Base-by-base conservation (phyloP, 1,140 invertebrate species). In the Zaprionus ghesquierei region DNA sequence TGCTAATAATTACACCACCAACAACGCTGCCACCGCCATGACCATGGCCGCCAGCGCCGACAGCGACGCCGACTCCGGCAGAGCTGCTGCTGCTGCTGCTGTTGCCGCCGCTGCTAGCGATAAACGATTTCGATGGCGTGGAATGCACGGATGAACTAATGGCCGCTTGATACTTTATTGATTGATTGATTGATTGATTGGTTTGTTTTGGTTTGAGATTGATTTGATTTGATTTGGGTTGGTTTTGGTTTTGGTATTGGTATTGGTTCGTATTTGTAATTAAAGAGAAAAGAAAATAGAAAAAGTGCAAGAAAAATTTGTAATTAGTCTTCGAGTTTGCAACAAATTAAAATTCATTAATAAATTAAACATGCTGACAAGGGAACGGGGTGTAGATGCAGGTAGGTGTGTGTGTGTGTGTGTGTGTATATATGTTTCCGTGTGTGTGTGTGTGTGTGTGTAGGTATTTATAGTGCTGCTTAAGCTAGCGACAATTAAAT, bases 81-180 rank as follows among this genome's bases (percentile, higher is more conserved):
- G 31, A 15, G 35, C 77, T 35, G 72, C 72, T 70, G 56, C 53
- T 77, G 27, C 9, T 29, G 46, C 62, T 62, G 55, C 56, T 75
- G 60, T 62, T 75, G 38, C 46, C 44, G 44, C 56, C 55, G 73
- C 81, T 84, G 70, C 75, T 87, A 70, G 79, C 89, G 63, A 92
- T 91, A 92, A 94, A 94, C 53, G 94, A 94, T 91, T 94, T 94
- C 78, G 94, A 94, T 49, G 94, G 94, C 59, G 94, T 94, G 86
- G 93, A 94, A 90, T 94, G 93, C 70, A 92, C 93, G 69, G 94
- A 92, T 90, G 90, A 94, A 79, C 89, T 92, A 74, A 92, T 90
- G 89, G 91, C 91, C 87, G 91, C 91, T 75, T 92, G 91, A 91
- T 92, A 92, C 91, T 92, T 78, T 75, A 74, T 62, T 33, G 50